phyloP scores from a whole-genome alignment of 1,140 invertebrate genomes.

The Papilio polyxenes region DNA sequence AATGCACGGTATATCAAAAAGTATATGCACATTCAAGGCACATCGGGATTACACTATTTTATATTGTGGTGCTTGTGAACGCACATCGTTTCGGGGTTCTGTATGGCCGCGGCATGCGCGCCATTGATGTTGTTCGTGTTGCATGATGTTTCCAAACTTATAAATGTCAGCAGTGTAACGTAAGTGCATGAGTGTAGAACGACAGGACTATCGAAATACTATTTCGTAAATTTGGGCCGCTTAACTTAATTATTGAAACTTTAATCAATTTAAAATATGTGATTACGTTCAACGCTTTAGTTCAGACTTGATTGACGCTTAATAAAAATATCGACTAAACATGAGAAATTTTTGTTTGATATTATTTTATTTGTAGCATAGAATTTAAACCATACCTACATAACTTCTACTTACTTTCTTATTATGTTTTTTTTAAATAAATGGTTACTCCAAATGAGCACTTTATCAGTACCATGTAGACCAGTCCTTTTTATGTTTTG shows the following conservation, averaged over 20 bases:
- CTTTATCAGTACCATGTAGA: not conserved
- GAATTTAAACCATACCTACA: not conserved
- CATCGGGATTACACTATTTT: constrained; percentile 64
- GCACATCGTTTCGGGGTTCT: constrained; percentile 66
- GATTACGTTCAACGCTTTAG: constrained; percentile 6
- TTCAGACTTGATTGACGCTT: not conserved
- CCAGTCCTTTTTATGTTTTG: not conserved
- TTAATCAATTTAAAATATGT: not conserved
- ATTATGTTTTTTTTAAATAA: constrained; percentile 21
- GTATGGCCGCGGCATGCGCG: constrained; percentile 69
- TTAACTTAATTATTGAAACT: constrained; percentile 38
- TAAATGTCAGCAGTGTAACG: constrained; percentile 68
- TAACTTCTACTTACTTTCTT: constrained; percentile 10
- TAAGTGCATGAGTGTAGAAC: constrained; percentile 75
- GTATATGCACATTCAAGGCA: constrained; percentile 74
- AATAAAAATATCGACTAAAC: not conserved
- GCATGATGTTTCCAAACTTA: constrained; percentile 71
- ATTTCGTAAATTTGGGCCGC: constrained; percentile 71
- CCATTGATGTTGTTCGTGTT: constrained; percentile 78
- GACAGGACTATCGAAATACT: constrained; percentile 68
- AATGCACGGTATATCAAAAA: constrained; percentile 75
- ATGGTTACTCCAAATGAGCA: constrained; percentile 4
- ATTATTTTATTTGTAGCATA: not conserved
- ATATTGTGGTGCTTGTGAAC: constrained; percentile 74
- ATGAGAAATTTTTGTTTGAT: not conserved